Conservation (phyloP, 2,113 vertebrate genomes). For the Callionymus lyra region DNA sequence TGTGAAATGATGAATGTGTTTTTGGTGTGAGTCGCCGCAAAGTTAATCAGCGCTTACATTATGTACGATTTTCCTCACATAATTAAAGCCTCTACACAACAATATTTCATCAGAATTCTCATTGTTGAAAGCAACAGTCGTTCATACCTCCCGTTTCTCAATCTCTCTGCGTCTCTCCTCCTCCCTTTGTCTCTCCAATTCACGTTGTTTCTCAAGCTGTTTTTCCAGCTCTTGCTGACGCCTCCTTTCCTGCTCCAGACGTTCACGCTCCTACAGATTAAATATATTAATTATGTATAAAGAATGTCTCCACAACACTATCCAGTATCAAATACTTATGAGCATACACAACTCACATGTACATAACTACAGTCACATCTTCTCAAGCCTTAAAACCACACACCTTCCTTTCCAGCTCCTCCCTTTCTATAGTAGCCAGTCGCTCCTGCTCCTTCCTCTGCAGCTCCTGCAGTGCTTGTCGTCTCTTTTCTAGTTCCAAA, state of each 20-base stretch:
- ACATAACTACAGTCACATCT: not conserved
- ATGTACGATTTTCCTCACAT: not conserved
- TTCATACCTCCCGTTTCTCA: slow-evolving; percentile 59
- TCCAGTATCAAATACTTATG: too few relatives aligned
- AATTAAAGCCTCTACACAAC: not conserved
- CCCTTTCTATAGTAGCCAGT: slow-evolving; percentile 81
- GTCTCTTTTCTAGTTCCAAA: slow-evolving; percentile 89
- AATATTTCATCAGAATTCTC: not conserved
- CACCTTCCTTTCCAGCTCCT: slow-evolving; percentile 82
- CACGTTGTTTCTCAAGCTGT: slow-evolving; percentile 85
- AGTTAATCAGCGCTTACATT: not conserved
- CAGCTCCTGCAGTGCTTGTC: slow-evolving; percentile 88
- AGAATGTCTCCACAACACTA: not conserved
- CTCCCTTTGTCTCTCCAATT: slow-evolving; percentile 82
- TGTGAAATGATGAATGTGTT: too few relatives aligned
- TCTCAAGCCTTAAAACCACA: too few relatives aligned
- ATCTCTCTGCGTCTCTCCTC: slow-evolving; percentile 70
- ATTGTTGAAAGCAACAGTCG: not conserved
- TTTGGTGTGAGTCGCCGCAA: not conserved
- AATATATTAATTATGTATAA: not conserved
- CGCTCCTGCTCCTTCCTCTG: slow-evolving; percentile 95
- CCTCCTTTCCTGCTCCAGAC: slow-evolving; percentile 87
- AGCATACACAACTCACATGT: too few relatives aligned
- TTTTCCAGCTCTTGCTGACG: slow-evolving; percentile 85
- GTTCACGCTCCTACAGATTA: slow-evolving; percentile 73